Base-by-base conservation (phyloP, 2,888 invertebrate species). In the Drosophila buzzatii region DNA sequence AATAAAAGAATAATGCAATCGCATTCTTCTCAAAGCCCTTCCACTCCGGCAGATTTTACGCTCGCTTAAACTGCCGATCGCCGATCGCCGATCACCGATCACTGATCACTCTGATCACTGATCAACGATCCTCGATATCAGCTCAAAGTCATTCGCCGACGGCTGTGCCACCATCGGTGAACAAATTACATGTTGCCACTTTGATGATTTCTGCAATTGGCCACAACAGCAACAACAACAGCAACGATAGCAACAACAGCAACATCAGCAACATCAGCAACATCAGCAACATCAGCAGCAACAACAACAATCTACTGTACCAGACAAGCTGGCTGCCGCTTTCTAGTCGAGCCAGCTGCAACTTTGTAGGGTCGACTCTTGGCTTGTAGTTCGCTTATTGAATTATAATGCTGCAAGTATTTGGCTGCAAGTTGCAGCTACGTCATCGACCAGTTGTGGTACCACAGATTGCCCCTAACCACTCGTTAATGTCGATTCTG, bases 161-260 rank as follows among this genome's bases (percentile, higher is more conserved):
- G 74, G 80, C 62, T 63, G 81, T 81, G 84, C 79, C 77, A 81
- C 76, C 76, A 82, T 70, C 79, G 66, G 61, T 63, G 74, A 44
- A 60, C 71, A 87, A 87, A 87, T 87, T 87, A 83, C 80, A 89
- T 74, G 86, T 89, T 87, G 75, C 81, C 75, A 74, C 83, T 76
- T 78, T 85, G 77, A 87, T 87, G 81, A 89, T 89, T 87, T 87
- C 89, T 89, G 67, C 89, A 89, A 87, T 87, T 87, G 87, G 81
- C 75, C 76, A 39, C 81, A 82, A 79, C 76, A 81, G 65, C 70
- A 84, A 60, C 79, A 65, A n/a, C 51, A 56, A 20, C 59, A 44
- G 47, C 42, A 58, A 20, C n/a, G n/a, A n/a, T n/a, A n/a, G n/a
- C n/a, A 23, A 39, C 81, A 82, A 76, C 76, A 81, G 63, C 70